phyloP scores from a whole-genome alignment of 2,797 vertebrate species.

The Syndactyla subalaris region DNA sequence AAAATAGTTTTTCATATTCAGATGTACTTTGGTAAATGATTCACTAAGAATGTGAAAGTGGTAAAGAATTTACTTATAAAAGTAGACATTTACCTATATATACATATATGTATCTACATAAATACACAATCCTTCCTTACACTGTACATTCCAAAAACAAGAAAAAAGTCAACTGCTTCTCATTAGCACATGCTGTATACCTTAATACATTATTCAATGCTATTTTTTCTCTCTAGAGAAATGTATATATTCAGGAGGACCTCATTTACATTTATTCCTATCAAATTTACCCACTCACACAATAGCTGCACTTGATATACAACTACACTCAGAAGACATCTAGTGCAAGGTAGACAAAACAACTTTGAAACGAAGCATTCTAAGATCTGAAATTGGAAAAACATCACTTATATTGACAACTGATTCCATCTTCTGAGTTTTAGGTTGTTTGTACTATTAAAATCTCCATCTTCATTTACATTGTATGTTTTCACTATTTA shows the following conservation, averaged over 20 bases:
- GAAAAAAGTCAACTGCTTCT: neutral
- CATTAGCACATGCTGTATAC: neutral
- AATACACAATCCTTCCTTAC: neutral
- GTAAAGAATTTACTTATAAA: neutral
- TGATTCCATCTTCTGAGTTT: neutral
- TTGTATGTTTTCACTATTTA: neutral
- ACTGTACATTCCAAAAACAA: neutral
- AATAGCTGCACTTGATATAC: neutral
- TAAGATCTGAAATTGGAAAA: neutral
- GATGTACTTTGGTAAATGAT: neutral
- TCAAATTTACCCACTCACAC: neutral
- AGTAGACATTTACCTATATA: neutral
- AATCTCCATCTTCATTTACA: neutral
- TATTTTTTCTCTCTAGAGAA: neutral
- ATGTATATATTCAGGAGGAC: rapidly evolving
- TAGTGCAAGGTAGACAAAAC: neutral
- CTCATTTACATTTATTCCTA: neutral
- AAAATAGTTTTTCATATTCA: neutral
- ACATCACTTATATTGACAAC: neutral
- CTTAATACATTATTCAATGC: neutral
- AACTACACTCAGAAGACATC: neutral
- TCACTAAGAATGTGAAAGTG: neutral
- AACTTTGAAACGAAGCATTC: neutral
- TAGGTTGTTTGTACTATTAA: neutral
- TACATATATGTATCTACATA: neutral